Percentiles rank a stretch among this genome's conserved stretches.
phyloP scores from a whole-genome alignment of 1,140 invertebrate genomes.

The Bathynomus jamesi region DNA sequence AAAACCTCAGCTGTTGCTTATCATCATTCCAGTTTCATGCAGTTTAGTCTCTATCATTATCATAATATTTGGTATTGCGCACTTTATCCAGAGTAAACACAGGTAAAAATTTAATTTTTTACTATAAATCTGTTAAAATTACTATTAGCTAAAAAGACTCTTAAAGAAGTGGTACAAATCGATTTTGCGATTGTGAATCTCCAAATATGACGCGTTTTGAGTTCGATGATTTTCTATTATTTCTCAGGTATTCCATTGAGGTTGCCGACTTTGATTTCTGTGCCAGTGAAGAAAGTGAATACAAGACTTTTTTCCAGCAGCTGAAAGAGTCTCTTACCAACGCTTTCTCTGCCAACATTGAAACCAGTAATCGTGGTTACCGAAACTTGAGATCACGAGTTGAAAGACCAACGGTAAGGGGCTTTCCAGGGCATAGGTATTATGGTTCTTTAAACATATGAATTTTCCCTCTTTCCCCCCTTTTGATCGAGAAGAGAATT shows the following conservation, averaged over 20 bases:
- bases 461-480: too few species aligned
- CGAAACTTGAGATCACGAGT: constrained; percentile 17
- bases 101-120: constrained; percentile 11
- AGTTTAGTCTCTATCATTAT: constrained; percentile 28
- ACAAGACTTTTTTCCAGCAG: constrained; percentile 26
- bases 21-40: constrained; percentile 30
- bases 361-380: neutral
- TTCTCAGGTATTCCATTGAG: constrained; percentile 22
- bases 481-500: too few species aligned
- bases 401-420: constrained; percentile 15
- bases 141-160: too few species aligned
- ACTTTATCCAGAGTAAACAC: constrained; percentile 28
- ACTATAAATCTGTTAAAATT: too few species aligned
- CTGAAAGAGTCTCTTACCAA: constrained; percentile 18
- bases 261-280: constrained; percentile 31
- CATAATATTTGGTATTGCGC: constrained; percentile 25
- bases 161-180: too few species aligned
- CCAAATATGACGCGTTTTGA: too few species aligned
- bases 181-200: too few species aligned
- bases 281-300: constrained; percentile 24
- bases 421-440: constrained; percentile 19
- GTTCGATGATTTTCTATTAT: too few species aligned
- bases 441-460: constrained; percentile 16
- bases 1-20: constrained; percentile 29
- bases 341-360: constrained; percentile 12